These are phyloP conservation scores for Hydropsyche tenuis DNA, from an alignment of 1,140 invertebrate species.

Conservation along the genomic window DNA sequence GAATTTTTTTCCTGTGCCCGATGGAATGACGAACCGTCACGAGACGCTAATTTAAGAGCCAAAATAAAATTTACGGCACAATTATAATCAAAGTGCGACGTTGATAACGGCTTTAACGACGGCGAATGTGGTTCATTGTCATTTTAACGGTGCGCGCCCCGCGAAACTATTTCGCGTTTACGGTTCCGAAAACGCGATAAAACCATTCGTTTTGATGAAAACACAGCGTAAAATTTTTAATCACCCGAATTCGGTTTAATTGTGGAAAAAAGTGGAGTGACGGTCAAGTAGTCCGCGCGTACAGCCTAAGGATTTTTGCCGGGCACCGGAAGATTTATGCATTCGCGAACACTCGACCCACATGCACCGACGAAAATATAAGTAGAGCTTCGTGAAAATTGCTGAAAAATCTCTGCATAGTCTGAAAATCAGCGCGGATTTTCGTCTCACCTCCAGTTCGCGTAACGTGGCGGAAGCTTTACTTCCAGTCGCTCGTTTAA, in stretches of 20 bases:
- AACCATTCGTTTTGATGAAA: background rate
- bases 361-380: constrained; percentile 24
- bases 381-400: constrained; percentile 26
- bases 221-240: background rate
- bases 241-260: too few species aligned
- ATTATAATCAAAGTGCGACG: too few species aligned
- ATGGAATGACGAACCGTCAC: too few species aligned
- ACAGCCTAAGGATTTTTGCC: background rate
- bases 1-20: too few species aligned
- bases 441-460: background rate
- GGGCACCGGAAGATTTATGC: constrained; percentile 24
- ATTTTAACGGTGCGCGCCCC: background rate
- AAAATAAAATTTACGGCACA: too few species aligned
- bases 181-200: background rate
- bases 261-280: too few species aligned
- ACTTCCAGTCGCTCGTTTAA: constrained; percentile 8
- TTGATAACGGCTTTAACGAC: background rate
- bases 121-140: background rate
- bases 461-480: constrained; percentile 21
- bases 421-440: constrained; percentile 19
- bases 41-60: too few species aligned
- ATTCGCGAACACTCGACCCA: constrained; percentile 35
- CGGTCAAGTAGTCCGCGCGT: too few species aligned
- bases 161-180: background rate
- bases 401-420: constrained; percentile 10